Evolutionary conservation across 2,888 invertebrate species (phyloP), one percentile per base, ranked within the genome.

Genomic region (Tachina lurida): DNA sequence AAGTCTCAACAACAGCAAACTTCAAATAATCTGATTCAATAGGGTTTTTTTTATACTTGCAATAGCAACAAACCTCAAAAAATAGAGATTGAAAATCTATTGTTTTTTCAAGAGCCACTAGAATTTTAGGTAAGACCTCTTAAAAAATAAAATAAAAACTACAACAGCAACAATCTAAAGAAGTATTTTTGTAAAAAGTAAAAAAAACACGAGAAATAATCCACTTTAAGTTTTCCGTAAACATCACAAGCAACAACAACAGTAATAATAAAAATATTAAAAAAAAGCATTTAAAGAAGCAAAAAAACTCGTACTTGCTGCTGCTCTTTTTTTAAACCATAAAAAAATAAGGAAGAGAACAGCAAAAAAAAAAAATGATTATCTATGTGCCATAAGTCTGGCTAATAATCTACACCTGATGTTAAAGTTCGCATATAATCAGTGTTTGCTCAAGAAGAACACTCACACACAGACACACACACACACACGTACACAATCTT

Each of bases 391-490:
- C 85, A 86, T 86, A 86, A 86, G 85, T 86, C 85, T 86, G 71
- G 82, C 85, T 86, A 86, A 86, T 86, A 86, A 86, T 86, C 86
- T 86, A 86, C 86, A 86, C 86, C 86, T 83, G 86, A 86, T 86
- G 86, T 86, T 76, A 86, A 79, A 86, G 86, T 86, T 86, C 86
- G 82, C 86, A 65, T 85, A 75, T 86, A 86, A 86, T 86, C 82
- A 86, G 86, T 83, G 79, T 86, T 86, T 86, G 82, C 79, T 86
- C 41, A 83, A 85, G 62, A 67, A 70, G 63, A 78, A 63, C 39
- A 58, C n/a, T 12, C n/a, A 52, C 22, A 63, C 22, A 56, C 15
- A 19, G 58, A 63, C 15, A 60, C 10, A 47, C 8, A 13, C 12
- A 62, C 12, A 45, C 19, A 45, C 19, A 12, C n/a, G n/a, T n/a